Base-by-base conservation (phyloP, 2,888 invertebrate species). In the Archaeoteleia sp. region DNA sequence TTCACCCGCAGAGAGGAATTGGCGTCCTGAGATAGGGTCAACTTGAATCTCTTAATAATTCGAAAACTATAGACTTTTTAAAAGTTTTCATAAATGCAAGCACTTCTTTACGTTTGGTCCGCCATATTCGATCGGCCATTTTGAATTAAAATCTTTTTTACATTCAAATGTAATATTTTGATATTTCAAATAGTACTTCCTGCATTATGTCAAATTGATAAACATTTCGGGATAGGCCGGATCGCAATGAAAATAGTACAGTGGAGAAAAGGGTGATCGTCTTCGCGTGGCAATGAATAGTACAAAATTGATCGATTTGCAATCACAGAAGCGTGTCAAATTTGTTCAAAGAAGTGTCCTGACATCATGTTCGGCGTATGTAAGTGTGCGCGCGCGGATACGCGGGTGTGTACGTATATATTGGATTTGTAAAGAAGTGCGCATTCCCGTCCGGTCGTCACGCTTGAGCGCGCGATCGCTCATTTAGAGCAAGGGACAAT, bases 391-490 rank as follows among this genome's bases (percentile, higher is more conserved):
- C 73, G 60, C 75, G 78, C 72, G 17, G 14, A 10, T 32, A 45
- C 53, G 27, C 15, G 13, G 39, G 40, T 35, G 13, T 34, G 40
- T 12, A 10, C 10, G 5, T 9, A 48, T 9, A 48, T 6, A 13
- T 6, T 3, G 1, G 9, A 34, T 32, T 6, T 34, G 20, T n/a
- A n/a, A n/a, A n/a, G n/a, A n/a, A n/a, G n/a, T n/a, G n/a, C n/a
- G n/a, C n/a, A n/a, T n/a, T n/a, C n/a, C 23, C 20, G 30, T 12
- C 13, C 14, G 74, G 74, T 73, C 72, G 73, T 77, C 73, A 81
- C 77, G 74, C 76, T 78, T 81, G 81, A 81, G 72, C 78, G 78
- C 78, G 74, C 74, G 78, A 75, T 62, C 77, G 78, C 74, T 73
- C 78, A 81, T 82, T 78, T 79, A 69, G 79, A 82, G 76, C 81